Evolutionary conservation across 2,113 vertebrate genomes (phyloP).

Genomic region (Hippocampus comes): DNA sequence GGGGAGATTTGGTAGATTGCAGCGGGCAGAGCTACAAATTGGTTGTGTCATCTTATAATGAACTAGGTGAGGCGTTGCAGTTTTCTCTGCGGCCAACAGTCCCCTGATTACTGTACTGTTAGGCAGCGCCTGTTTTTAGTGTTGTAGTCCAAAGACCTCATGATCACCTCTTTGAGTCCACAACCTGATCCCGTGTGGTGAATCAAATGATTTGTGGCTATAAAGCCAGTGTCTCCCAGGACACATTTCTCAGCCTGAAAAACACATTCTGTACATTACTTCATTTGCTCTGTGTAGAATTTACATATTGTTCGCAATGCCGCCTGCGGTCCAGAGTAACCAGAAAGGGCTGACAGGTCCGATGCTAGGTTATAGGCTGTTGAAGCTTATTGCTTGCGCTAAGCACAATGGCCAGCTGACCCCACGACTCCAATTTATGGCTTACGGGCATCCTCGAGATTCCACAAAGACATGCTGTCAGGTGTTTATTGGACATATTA

Average conservation of each 20-base stretch:
- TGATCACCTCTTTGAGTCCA: constrained; percentile 49
- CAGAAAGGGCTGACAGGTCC: constrained; percentile 19
- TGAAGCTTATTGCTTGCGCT: constrained; percentile 50
- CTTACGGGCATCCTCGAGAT: constrained; percentile 63
- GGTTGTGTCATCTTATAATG: constrained; percentile 80
- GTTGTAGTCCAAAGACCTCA: constrained; percentile 35
- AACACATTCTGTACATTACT: constrained; percentile 3
- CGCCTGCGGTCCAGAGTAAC: constrained; percentile 32
- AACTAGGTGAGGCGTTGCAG: constrained; percentile 76
- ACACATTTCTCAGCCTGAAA: constrained; percentile 4
- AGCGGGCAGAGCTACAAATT: constrained; percentile 76
- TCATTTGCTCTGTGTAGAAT: constrained; percentile 15
- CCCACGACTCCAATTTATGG: constrained; percentile 55
- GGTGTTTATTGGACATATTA: constrained; percentile 57
- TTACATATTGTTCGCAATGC: background rate
- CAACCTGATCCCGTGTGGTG: constrained; percentile 23
- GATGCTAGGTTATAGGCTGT: constrained; percentile 26
- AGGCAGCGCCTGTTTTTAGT: constrained; percentile 53
- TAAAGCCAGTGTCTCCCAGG: constrained; percentile 15
- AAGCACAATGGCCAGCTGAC: constrained; percentile 55
- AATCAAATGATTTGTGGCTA: constrained; percentile 35
- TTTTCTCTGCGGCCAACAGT: constrained; percentile 72
- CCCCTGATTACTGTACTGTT: constrained; percentile 71
- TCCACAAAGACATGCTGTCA: constrained; percentile 65
- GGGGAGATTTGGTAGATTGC: constrained; percentile 79